phyloP scores from a whole-genome alignment of 1,140 invertebrate genomes.

The Solenopsis invicta region DNA sequence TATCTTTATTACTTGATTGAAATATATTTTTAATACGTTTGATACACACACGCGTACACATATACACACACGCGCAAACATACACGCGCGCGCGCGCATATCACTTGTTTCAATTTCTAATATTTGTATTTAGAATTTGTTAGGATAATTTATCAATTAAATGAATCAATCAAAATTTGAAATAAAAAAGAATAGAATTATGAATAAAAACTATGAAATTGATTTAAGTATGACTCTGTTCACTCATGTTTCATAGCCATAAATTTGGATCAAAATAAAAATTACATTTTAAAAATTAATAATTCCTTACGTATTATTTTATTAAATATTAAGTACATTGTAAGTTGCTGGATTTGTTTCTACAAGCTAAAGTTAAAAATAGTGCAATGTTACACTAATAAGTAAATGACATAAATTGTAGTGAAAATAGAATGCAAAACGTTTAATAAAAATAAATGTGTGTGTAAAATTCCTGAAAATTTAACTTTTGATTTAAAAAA shows the following conservation, averaged over 20 bases:
- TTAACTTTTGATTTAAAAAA: background rate
- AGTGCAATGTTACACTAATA: conserved; percentile 1
- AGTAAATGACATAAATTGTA: background rate
- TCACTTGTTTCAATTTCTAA: too few species aligned
- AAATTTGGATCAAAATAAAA: background rate
- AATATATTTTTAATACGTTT: background rate
- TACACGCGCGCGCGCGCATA: too few species aligned
- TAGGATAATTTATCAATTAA: conserved; percentile 10
- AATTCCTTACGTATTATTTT: too few species aligned
- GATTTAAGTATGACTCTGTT: background rate
- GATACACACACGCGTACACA: too few species aligned
- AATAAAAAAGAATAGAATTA: background rate
- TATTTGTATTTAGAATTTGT: background rate
- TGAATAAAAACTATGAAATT: background rate
- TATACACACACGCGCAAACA: background rate
- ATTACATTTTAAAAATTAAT: background rate
- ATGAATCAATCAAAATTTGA: background rate
- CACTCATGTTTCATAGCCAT: background rate
- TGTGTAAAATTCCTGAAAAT: background rate
- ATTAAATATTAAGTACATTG: too few species aligned
- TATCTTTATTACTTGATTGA: background rate
- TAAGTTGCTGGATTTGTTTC: background rate
- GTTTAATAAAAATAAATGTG: background rate
- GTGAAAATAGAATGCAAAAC: background rate
- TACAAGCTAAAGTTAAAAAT: background rate